phyloP scores from a whole-genome alignment of 2,797 vertebrate genomes.

The Macropus fuliginosus region DNA sequence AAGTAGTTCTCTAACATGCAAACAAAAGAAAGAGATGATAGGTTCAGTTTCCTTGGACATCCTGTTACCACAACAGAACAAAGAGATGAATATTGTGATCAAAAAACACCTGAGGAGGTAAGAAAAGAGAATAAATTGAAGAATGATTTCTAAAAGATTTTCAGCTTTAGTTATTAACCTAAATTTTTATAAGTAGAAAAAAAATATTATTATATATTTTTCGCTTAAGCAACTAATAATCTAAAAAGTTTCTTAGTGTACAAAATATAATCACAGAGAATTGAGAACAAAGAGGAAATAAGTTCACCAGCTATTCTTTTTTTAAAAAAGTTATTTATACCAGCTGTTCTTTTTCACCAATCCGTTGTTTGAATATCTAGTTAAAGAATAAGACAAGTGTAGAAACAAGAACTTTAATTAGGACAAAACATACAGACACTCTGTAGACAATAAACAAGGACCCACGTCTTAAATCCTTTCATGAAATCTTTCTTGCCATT shows the following conservation, averaged over 20 bases:
- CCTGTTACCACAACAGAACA: not conserved
- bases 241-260: not conserved
- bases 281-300: not conserved
- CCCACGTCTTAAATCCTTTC: not conserved
- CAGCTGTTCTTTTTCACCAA: no score
- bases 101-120: not conserved
- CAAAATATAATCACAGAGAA: not conserved
- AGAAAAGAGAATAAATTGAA: not conserved
- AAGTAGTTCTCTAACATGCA: not conserved
- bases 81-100: not conserved
- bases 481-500: not conserved
- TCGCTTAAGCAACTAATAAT: no score
- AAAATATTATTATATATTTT: not conserved
- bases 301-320: not conserved
- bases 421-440: not conserved
- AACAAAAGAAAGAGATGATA: not conserved
- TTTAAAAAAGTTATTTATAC: no score
- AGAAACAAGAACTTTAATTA: not conserved
- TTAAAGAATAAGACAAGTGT: not conserved
- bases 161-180: not conserved
- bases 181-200: not conserved
- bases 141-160: not conserved
- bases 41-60: not conserved
- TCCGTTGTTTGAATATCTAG: not conserved
- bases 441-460: not conserved